Evolutionary conservation across 2,797 vertebrate genomes (phyloP).

Genomic region (Potorous gilbertii): DNA sequence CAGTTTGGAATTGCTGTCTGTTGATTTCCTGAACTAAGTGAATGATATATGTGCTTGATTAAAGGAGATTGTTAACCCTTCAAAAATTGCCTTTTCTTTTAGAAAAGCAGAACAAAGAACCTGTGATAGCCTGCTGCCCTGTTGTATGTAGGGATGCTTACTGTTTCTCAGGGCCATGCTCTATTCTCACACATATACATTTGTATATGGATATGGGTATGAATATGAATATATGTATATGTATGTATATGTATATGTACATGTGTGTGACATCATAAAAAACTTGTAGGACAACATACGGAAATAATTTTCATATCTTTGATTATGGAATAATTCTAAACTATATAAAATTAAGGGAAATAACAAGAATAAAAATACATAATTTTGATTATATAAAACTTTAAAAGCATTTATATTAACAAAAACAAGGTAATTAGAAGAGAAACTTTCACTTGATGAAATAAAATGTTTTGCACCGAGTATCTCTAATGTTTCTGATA

Average conservation of each 20-base stretch:
- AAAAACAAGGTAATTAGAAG: neutral
- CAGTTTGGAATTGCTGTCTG: too few species aligned
- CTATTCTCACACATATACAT: too few species aligned
- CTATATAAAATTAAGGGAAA: neutral
- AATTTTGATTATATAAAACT: neutral
- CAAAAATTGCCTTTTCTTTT: too few species aligned
- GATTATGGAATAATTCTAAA: too few species aligned
- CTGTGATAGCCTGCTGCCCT: too few species aligned
- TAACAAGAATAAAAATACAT: neutral
- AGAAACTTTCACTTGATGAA: neutral
- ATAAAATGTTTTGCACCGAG: neutral
- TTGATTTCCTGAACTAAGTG: too few species aligned
- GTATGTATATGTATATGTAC: neutral
- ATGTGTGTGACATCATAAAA: neutral
- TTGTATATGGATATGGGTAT: neutral
- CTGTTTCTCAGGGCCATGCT: too few species aligned
- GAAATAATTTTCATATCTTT: too few species aligned
- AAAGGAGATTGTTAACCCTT: too few species aligned
- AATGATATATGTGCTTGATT: too few species aligned
- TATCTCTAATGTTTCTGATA: neutral
- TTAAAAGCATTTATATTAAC: neutral
- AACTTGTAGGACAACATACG: neutral
- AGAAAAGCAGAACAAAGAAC: too few species aligned
- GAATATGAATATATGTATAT: neutral
- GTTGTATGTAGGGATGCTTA: too few species aligned